phyloP scores from a whole-genome alignment of 2,888 invertebrate species.

The Eulithis prunata region DNA sequence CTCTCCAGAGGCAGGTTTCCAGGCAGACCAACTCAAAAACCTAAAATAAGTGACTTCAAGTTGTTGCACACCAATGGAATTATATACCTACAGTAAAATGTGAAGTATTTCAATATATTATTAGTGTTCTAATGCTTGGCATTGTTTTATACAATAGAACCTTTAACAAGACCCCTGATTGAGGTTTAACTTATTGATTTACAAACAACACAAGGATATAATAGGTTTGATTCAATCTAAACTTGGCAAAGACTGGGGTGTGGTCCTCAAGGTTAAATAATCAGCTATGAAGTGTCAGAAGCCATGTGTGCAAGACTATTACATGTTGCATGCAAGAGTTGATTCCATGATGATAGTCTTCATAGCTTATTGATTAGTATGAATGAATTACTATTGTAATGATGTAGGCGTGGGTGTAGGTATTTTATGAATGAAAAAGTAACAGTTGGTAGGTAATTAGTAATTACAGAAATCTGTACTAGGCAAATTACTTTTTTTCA shows the following conservation, averaged over 20 bases:
- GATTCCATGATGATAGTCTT: constrained; percentile 20
- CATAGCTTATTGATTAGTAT: constrained; percentile 17
- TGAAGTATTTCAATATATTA: not conserved
- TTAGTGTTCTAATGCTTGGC: constrained; percentile 5
- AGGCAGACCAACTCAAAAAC: no score
- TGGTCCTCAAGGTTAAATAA: not conserved
- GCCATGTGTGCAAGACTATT: constrained; percentile 16
- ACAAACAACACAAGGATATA: constrained; percentile 20
- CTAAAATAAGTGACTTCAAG: no score
- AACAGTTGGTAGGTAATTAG: constrained; percentile 7
- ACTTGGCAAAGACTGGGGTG: constrained; percentile 17
- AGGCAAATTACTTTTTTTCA: constrained; percentile 40
- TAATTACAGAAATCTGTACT: constrained; percentile 26
- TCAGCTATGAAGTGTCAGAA: not conserved
- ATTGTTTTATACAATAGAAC: constrained; percentile 1
- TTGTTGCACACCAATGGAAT: no score
- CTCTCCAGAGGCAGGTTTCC: no score
- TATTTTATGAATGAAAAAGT: constrained; percentile 12
- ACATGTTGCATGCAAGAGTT: constrained; percentile 25
- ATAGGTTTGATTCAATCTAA: constrained; percentile 15
- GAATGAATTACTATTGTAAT: constrained; percentile 32
- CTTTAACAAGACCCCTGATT: constrained; percentile 1
- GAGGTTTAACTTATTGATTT: constrained; percentile 13
- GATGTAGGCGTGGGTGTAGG: constrained; percentile 10
- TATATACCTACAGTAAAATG: no score